These are phyloP conservation scores for Caerostris darwini DNA, from an alignment of 1,140 invertebrate species.

Conservation along the genomic window DNA sequence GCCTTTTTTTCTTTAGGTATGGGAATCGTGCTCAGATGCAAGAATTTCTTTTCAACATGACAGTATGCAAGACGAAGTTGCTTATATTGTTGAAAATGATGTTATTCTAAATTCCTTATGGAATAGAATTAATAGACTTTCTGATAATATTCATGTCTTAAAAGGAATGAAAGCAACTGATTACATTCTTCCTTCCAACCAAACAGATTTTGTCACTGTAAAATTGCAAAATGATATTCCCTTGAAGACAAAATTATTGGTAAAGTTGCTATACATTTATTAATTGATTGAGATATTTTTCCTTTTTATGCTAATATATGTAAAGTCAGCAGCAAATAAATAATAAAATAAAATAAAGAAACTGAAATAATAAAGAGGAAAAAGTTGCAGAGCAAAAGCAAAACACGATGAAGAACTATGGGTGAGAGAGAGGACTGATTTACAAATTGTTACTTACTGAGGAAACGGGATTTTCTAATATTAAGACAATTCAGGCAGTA, in stretches of 20 bases:
- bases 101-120: conserved; percentile 87
- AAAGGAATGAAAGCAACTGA: conserved; percentile 60
- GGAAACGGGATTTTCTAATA: no score
- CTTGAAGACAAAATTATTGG: conserved; percentile 82
- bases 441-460: no score
- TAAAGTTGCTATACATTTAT: neutral
- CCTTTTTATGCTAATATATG: no score
- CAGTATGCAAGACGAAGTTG: conserved; percentile 87
- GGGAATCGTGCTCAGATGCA: conserved; percentile 94
- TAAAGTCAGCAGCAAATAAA: no score
- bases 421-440: no score
- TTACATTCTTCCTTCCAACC: conserved; percentile 19
- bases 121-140: conserved; percentile 84
- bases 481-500: no score
- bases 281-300: neutral
- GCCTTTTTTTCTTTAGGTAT: conserved; percentile 85
- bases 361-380: no score
- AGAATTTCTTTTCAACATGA: conserved; percentile 92
- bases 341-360: no score
- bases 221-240: conserved; percentile 81
- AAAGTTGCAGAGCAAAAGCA: no score
- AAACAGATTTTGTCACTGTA: conserved; percentile 80
- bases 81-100: conserved; percentile 97
- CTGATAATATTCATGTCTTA: conserved; percentile 82
- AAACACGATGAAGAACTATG: no score